phyloP scores from a whole-genome alignment of 2,113 vertebrate genomes.

The Nerophis lumbriciformis region DNA sequence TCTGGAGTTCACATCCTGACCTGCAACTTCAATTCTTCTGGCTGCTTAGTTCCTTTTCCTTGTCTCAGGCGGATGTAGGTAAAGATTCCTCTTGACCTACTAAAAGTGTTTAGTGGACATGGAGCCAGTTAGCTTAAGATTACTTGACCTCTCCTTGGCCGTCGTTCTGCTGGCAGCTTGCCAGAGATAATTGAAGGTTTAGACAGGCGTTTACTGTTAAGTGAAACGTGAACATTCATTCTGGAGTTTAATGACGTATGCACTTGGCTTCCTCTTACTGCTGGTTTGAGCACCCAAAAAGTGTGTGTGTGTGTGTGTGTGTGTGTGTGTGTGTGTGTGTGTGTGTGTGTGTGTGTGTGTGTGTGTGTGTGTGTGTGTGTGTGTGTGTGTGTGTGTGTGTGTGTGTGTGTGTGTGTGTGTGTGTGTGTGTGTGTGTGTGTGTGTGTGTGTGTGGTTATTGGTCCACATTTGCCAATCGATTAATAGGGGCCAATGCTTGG shows the following conservation, averaged over 20 bases:
- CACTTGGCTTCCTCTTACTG: constrained; percentile 10
- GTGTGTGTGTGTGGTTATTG: background rate
- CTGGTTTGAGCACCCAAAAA: background rate
- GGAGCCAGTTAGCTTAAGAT: constrained; percentile 57
- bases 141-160: constrained; percentile 35
- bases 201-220: constrained; percentile 28
- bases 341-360: too few species aligned
- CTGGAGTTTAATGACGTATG: constrained; percentile 18
- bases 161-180: constrained; percentile 41
- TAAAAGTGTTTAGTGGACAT: constrained; percentile 59
- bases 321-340: too few species aligned
- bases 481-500: too few species aligned
- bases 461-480: too few species aligned
- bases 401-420: too few species aligned
- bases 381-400: too few species aligned
- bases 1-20: constrained; percentile 23
- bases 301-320: background rate
- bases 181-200: constrained; percentile 42
- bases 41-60: constrained; percentile 26
- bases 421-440: background rate
- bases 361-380: too few species aligned
- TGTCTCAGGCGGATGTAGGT: constrained; percentile 13
- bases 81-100: constrained; percentile 20
- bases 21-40: constrained; percentile 22
- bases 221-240: constrained; percentile 13